Evolutionary conservation across 2,797 vertebrate genomes (phyloP).

Genomic region (Oophaga sylvatica): DNA sequence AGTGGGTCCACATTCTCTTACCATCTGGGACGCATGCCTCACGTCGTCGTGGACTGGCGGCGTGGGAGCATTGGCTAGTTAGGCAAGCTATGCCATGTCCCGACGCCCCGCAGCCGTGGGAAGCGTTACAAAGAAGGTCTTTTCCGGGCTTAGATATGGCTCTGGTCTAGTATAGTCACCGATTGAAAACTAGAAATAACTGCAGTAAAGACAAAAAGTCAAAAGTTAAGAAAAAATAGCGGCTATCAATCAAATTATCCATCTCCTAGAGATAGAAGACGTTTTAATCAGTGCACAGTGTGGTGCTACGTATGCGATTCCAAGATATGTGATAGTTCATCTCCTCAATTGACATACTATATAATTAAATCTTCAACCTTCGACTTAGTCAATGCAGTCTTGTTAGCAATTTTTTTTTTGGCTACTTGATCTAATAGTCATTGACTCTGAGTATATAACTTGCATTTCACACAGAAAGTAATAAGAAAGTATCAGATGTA

Average conservation of each 20-base stretch:
- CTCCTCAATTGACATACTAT: neutral
- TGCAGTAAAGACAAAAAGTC: neutral
- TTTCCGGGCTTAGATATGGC: no score
- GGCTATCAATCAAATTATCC: neutral
- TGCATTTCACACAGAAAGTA: conserved; percentile 6
- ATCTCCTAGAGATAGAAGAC: neutral
- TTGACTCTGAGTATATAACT: neutral
- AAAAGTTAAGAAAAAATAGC: neutral
- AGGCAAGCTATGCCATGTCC: no score
- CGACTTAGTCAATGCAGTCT: neutral
- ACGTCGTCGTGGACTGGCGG: no score
- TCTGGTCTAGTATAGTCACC: no score
- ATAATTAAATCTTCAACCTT: conserved; percentile 37
- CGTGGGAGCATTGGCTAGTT: no score
- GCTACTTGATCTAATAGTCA: conserved; percentile 9
- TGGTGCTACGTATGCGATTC: neutral
- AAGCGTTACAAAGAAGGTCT: no score
- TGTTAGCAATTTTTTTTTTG: neutral
- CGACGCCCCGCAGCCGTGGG: no score
- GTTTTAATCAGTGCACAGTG: conserved; percentile 19
- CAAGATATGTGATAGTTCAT: neutral
- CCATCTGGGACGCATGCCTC: no score
- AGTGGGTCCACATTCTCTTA: no score
- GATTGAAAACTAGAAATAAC: neutral
- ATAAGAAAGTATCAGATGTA: conserved; percentile 18